phyloP scores from a whole-genome alignment of 2,797 vertebrate genomes.

The Chloroceryle inda region DNA sequence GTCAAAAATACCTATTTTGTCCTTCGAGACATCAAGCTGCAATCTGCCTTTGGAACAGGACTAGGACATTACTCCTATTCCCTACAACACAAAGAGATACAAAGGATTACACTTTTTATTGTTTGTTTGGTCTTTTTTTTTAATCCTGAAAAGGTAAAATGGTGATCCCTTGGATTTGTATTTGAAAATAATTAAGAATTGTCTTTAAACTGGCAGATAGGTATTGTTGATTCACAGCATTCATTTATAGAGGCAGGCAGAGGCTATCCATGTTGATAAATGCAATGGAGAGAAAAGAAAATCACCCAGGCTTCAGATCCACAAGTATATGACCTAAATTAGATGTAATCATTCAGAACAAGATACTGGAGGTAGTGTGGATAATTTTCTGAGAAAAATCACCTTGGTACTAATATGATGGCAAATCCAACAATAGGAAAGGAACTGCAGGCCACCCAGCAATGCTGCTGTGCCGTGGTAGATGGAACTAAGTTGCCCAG shows the following conservation, averaged over 20 bases:
- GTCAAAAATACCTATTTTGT: not conserved
- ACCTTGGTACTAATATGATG: fast-evolving
- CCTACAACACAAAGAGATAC: not conserved
- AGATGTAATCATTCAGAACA: not conserved
- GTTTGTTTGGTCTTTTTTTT: not conserved
- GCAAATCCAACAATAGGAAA: not conserved
- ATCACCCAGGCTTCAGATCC: not conserved
- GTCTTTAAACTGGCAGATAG: not conserved
- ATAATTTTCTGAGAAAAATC: not conserved
- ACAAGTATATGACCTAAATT: not conserved
- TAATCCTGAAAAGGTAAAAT: slow-evolving; percentile 7
- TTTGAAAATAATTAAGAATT: not conserved
- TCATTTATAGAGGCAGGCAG: not conserved
- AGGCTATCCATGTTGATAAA: not conserved
- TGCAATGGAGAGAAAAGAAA: not conserved
- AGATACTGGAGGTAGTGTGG: not conserved
- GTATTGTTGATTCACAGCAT: not conserved
- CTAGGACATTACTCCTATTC: slow-evolving; percentile 1
- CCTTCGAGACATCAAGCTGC: fast-evolving
- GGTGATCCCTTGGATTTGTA: not conserved
- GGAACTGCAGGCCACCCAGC: not conserved
- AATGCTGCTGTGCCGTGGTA: not conserved
- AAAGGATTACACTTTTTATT: not conserved
- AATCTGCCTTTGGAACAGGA: not conserved
- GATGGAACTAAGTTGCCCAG: not conserved